Evolutionary conservation across 2,113 vertebrate genomes (phyloP).

Genomic region (Sapayoa aenigma): DNA sequence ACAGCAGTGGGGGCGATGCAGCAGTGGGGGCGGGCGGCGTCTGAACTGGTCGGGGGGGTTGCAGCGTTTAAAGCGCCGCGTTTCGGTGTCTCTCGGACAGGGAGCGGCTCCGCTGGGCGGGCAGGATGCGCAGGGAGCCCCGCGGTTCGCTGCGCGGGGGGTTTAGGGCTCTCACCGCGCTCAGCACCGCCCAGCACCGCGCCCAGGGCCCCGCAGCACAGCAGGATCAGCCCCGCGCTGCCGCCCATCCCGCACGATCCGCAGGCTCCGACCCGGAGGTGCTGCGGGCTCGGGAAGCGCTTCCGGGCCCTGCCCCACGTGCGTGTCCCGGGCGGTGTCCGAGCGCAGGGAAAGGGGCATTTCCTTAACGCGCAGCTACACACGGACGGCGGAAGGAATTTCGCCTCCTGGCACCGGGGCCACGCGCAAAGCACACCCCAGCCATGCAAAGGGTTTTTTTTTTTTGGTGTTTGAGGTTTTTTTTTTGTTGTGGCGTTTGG

Average conservation of each 20-base stretch:
- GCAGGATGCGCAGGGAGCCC: not conserved
- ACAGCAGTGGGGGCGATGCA: too few species aligned
- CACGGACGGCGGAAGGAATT: not conserved
- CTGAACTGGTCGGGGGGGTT: not conserved
- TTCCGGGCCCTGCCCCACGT: not conserved
- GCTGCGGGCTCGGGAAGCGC: not conserved
- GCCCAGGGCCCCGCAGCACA: not conserved
- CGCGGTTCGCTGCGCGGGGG: rapidly evolving
- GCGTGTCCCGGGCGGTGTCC: too few species aligned
- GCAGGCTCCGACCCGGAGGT: not conserved
- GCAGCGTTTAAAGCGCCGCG: not conserved
- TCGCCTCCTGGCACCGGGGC: not conserved
- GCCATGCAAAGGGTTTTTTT: not conserved
- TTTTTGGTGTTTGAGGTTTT: rapidly evolving
- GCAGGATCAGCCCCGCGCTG: not conserved
- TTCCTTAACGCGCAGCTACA: rapidly evolving
- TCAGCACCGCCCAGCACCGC: not conserved
- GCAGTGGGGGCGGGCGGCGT: not conserved
- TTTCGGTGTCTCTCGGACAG: not conserved
- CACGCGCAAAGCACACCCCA: not conserved
- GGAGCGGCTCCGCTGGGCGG: not conserved
- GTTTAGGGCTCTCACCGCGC: not conserved
- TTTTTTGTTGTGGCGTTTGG: rapidly evolving
- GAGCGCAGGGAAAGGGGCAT: too few species aligned
- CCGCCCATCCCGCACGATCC: not conserved